phyloP scores from a whole-genome alignment of 1,140 invertebrate species.

The Galleria mellonella region DNA sequence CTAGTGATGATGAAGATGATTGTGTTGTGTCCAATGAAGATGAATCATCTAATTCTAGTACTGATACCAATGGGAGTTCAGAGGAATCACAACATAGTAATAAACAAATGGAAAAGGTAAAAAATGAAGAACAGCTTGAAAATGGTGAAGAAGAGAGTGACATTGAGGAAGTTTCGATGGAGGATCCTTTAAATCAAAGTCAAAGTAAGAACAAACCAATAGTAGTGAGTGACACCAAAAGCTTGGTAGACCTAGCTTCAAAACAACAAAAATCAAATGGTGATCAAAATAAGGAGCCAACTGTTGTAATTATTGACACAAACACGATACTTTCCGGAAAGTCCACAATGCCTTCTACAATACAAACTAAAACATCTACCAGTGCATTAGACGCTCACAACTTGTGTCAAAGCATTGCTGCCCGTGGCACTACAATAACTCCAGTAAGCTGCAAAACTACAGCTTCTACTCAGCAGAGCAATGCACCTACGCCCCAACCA shows the following conservation, averaged over 20 bases:
- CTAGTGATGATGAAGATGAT: constrained; percentile 62
- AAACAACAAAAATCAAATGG: constrained; percentile 47
- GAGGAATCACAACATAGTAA: constrained; percentile 77
- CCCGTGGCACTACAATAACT: constrained; percentile 69
- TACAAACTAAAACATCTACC: constrained; percentile 30
- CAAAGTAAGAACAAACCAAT: constrained; percentile 76
- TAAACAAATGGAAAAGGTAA: constrained; percentile 76
- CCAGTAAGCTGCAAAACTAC: constrained; percentile 56
- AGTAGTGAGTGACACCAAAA: constrained; percentile 78
- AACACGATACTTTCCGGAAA: constrained; percentile 64
- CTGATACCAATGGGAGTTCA: constrained; percentile 60
- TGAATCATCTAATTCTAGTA: constrained; percentile 62
- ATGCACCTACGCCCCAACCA: constrained; percentile 61
- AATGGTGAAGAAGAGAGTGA: constrained; percentile 76
- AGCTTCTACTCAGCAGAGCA: constrained; percentile 40
- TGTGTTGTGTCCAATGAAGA: constrained; percentile 62
- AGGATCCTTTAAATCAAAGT: constrained; percentile 78
- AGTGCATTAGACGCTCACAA: constrained; percentile 52
- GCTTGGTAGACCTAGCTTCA: constrained; percentile 45
- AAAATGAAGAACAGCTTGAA: constrained; percentile 77
- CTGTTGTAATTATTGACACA: constrained; percentile 65
- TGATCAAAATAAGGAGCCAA: constrained; percentile 71
- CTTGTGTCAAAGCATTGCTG: constrained; percentile 70
- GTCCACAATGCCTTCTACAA: constrained; percentile 32
- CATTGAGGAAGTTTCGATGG: constrained; percentile 75